Conservation (phyloP, 2,888 invertebrate species). For the Tinea pellionella region DNA sequence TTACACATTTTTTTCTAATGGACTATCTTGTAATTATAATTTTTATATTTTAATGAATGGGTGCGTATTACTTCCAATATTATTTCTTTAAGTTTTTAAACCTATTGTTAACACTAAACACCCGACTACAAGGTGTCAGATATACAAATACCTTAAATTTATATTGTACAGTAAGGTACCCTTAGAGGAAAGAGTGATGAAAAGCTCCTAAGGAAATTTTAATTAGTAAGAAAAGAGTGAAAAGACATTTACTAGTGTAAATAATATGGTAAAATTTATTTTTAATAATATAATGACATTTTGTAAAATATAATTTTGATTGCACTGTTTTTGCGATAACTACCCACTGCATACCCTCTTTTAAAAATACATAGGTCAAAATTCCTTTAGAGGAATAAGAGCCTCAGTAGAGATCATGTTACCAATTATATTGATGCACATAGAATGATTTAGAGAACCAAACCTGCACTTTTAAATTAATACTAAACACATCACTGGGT, state of each 20-base stretch:
- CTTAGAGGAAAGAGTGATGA: neutral
- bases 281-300: neutral
- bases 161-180: neutral
- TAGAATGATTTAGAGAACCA: conserved; percentile 24
- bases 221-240: conserved; percentile 15
- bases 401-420: conserved; percentile 43
- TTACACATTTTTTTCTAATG: too few relatives aligned
- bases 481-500: neutral
- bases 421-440: conserved; percentile 26
- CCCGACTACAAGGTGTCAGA: neutral
- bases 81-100: neutral
- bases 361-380: neutral
- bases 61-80: too few relatives aligned
- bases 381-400: conserved; percentile 24
- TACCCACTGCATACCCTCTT: neutral
- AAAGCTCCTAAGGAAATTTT: conserved; percentile 9
- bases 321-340: neutral
- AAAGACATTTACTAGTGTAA: conserved; percentile 18
- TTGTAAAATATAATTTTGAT: neutral
- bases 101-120: neutral
- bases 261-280: neutral
- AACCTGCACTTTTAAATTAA: neutral
- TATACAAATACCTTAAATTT: neutral
- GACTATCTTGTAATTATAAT: neutral
- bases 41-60: neutral